Conservation (phyloP, 2,113 vertebrate species). For the Sinocyclocheilus grahami region DNA sequence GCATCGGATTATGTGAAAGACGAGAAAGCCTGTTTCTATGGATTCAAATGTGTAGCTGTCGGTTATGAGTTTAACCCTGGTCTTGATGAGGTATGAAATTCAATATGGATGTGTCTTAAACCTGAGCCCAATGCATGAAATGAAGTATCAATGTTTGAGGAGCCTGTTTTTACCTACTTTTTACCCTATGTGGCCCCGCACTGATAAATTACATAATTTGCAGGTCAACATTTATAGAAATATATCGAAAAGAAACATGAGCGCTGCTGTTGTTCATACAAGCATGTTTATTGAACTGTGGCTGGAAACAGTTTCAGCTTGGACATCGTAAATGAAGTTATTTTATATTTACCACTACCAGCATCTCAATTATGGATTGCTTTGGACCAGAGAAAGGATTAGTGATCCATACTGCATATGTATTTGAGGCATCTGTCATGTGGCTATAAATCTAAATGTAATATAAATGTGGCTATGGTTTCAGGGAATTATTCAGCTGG, state of each 20-base stretch:
- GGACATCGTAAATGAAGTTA: background rate
- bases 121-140: background rate
- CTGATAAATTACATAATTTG: background rate
- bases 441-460: slow-evolving; percentile 5
- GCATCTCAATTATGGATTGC: background rate
- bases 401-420: background rate
- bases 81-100: slow-evolving; percentile 87
- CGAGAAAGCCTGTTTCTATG: slow-evolving; percentile 96
- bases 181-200: background rate
- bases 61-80: slow-evolving; percentile 98
- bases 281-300: background rate
- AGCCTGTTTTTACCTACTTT: background rate
- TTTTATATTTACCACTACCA: background rate
- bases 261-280: background rate
- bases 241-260: background rate
- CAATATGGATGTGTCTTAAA: slow-evolving; percentile 10
- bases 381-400: background rate
- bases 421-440: background rate
- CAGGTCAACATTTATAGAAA: background rate
- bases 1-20: slow-evolving; percentile 99
- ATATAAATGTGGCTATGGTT: slow-evolving; percentile 56
- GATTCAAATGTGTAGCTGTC: slow-evolving; percentile 96
- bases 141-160: background rate
- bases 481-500: slow-evolving; percentile 94
- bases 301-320: background rate